Conservation (phyloP, 2,888 invertebrate genomes). For the Philhelius pedissequus region DNA sequence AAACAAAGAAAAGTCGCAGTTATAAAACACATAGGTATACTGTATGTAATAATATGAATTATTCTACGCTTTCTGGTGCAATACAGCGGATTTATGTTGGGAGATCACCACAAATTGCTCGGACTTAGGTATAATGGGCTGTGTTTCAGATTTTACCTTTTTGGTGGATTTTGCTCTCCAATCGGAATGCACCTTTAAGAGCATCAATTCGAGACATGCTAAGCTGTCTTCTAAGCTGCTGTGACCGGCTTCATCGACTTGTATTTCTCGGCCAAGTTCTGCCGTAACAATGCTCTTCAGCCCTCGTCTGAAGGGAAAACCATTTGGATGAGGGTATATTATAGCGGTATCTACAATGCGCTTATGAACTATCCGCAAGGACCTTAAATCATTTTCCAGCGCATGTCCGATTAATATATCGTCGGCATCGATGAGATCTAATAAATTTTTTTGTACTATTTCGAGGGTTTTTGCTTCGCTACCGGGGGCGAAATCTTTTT, state of each 20-base stretch:
- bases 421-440: constrained; percentile 87
- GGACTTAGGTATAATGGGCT: constrained; percentile 43
- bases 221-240: constrained; percentile 96
- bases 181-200: constrained; percentile 86
- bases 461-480: constrained; percentile 83
- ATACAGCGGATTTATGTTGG: constrained; percentile 5
- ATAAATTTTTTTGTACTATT: constrained; percentile 92
- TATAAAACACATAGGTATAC: too few relatives aligned
- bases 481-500: constrained; percentile 80
- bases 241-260: constrained; percentile 86
- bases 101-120: constrained; percentile 53
- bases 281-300: constrained; percentile 88
- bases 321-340: constrained; percentile 91
- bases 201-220: constrained; percentile 92
- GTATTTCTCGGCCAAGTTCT: constrained; percentile 89
- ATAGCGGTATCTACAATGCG: constrained; percentile 94
- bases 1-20: constrained; percentile 30
- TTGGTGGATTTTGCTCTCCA: constrained; percentile 52
- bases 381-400: constrained; percentile 94
- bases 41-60: neutral
- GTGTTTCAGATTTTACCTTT: constrained; percentile 44
- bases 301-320: constrained; percentile 90
- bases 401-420: constrained; percentile 97
- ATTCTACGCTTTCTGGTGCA: constrained; percentile 23
- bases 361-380: constrained; percentile 89